Conservation (phyloP, 2,888 invertebrate genomes). For the Eristalis arbustorum region DNA sequence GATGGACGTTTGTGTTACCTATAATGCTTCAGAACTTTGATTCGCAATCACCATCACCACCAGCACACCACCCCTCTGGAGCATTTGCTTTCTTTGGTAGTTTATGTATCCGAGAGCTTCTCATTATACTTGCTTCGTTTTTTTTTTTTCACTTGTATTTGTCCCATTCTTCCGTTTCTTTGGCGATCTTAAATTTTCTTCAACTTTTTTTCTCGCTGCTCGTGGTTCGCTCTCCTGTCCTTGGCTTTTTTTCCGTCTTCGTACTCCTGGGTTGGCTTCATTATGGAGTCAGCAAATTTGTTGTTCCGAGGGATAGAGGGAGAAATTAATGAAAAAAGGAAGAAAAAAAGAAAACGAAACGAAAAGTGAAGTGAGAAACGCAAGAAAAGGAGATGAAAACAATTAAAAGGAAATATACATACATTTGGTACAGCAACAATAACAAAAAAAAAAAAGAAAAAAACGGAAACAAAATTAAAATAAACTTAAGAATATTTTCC, state of each 20-base stretch:
- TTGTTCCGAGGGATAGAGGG: slow-evolving; percentile 4
- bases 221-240: neutral
- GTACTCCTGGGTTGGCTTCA: slow-evolving; percentile 32
- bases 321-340: slow-evolving; percentile 17
- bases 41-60: slow-evolving; percentile 15
- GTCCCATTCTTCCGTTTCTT: slow-evolving; percentile 48
- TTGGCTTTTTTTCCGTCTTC: neutral
- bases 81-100: slow-evolving; percentile 55
- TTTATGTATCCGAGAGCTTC: slow-evolving; percentile 48
- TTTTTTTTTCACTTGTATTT: slow-evolving; percentile 2
- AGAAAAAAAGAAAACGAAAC: neutral
- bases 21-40: slow-evolving; percentile 42
- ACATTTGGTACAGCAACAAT: slow-evolving; percentile 22
- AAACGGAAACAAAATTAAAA: slow-evolving; percentile 31
- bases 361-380: slow-evolving; percentile 23
- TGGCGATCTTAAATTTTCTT: slow-evolving; percentile 66
- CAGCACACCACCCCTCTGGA: slow-evolving; percentile 10
- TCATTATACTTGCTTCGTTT: slow-evolving; percentile 55
- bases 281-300: slow-evolving; percentile 61
- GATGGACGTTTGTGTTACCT: slow-evolving; percentile 38
- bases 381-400: slow-evolving; percentile 66
- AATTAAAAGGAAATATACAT: slow-evolving; percentile 65
- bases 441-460: slow-evolving; percentile 19
- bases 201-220: slow-evolving; percentile 16
- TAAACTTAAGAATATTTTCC: neutral